phyloP scores from a whole-genome alignment of 2,113 vertebrate species.

The Gopherus flavomarginatus region DNA sequence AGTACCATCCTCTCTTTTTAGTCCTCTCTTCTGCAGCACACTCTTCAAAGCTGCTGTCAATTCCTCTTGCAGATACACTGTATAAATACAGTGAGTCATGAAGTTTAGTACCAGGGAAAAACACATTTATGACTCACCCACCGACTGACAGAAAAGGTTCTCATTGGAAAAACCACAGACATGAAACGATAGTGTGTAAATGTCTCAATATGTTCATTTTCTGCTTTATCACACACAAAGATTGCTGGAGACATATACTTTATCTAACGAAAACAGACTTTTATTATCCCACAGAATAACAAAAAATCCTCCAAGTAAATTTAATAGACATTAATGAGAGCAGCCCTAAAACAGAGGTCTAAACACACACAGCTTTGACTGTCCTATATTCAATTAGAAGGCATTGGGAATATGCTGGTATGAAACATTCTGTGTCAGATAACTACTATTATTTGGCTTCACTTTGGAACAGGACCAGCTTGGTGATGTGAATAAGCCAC shows the following conservation, averaged over 20 bases:
- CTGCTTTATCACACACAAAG: conserved; percentile 17
- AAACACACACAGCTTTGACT: not conserved
- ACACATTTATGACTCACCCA: conserved; percentile 47
- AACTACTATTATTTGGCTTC: not conserved
- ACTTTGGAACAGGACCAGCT: not conserved
- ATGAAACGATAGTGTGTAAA: not conserved
- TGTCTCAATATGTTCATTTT: conserved; percentile 2
- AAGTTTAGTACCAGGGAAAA: not conserved
- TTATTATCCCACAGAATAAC: not conserved
- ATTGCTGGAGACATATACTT: not conserved
- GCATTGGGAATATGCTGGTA: fast-evolving
- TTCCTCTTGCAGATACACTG: not conserved
- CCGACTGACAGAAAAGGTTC: conserved; percentile 25
- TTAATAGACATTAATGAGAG: not conserved
- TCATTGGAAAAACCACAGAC: conserved; percentile 8
- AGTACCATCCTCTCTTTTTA: not conserved
- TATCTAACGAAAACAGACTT: not conserved
- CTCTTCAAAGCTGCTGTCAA: not conserved
- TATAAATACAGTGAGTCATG: conserved; percentile 10
- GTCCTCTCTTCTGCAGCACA: not conserved
- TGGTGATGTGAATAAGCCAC: not conserved
- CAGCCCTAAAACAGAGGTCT: not conserved
- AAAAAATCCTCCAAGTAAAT: not conserved
- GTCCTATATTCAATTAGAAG: not conserved
- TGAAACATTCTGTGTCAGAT: not conserved